Evolutionary conservation across 1,140 invertebrate genomes (phyloP).

Genomic region (Atta colombica): DNA sequence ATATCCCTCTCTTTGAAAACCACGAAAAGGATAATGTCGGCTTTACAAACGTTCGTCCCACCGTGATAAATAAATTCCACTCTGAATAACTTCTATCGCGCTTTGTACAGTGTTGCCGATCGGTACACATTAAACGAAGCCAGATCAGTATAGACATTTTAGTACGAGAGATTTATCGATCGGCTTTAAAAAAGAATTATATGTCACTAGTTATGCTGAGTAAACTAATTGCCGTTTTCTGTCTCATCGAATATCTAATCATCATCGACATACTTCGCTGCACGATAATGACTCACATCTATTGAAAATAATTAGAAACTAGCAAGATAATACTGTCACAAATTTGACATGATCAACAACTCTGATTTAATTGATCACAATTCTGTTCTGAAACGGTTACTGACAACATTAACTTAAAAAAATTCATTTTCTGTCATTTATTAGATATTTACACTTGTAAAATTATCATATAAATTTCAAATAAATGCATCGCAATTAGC

Average conservation of each 20-base stretch:
- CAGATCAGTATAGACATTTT: conserved; percentile 55
- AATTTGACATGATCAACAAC: too few species aligned
- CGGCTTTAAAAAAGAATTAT: conserved; percentile 63
- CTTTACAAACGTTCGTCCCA: conserved; percentile 58
- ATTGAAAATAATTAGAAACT: not conserved
- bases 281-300: not conserved
- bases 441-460: not conserved
- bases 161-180: conserved; percentile 68
- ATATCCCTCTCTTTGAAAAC: conserved; percentile 47
- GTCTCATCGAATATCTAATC: conserved; percentile 36
- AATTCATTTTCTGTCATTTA: not conserved
- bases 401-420: not conserved
- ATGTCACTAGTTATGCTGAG: conserved; percentile 25
- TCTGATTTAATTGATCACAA: conserved; percentile 4
- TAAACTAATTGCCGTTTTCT: conserved; percentile 63
- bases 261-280: not conserved
- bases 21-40: conserved; percentile 51
- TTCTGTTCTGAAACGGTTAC: not conserved
- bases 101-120: conserved; percentile 65
- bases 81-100: conserved; percentile 64
- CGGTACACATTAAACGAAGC: conserved; percentile 67
- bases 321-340: not conserved
- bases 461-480: conserved; percentile 1
- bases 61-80: conserved; percentile 73
- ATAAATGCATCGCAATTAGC: not conserved